Evolutionary conservation across 2,888 invertebrate species (phyloP), one percentile per base, ranked within the genome.

Genomic region (Digitonthophagus gazella): DNA sequence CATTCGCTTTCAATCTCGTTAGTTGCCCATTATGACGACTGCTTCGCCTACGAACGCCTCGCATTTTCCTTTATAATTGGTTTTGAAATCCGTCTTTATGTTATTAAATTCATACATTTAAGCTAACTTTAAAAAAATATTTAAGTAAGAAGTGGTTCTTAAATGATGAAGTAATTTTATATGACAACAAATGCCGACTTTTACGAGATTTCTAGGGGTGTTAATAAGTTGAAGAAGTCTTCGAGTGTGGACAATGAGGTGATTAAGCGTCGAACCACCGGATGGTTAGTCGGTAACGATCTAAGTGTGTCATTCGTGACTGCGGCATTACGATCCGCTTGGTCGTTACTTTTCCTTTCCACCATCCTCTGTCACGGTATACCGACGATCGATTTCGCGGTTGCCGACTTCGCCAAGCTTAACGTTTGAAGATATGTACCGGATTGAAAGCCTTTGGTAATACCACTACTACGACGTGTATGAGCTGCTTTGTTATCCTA

Each of bases 231-330:
- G 8, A 44, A 44, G 28, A 44, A 6, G 28, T 44, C 28, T 44
- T 44, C 28, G 11, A 44, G 28, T 44, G 28, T 44, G 28, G 28
- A 44, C 28, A 44, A 44, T 44, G 28, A 44, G 28, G 28, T 44
- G 28, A 44, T 44, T 44, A 44, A 44, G 28, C 11, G 8, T 44
- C 28, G 28, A 44, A 44, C 28, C 28, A 44, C 28, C 28, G 28
- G 28, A 44, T 44, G 28, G 28, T 44, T 44, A 44, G 28, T 44
- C 28, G 28, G 28, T 44, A 44, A 44, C 28, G 67, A 67, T 61
- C 64, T 67, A 74, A 74, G 74, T 74, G 71, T 74, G 74, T 74
- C 74, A 73, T 63, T 72, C 74, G 74, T 74, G 74, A 74, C 74
- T 66, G 20, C 18, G 56, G 69, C 67, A 69, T 69, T 69, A 69